Base-by-base conservation (phyloP, 2,113 vertebrate species). In the Pygoscelis adeliae region DNA sequence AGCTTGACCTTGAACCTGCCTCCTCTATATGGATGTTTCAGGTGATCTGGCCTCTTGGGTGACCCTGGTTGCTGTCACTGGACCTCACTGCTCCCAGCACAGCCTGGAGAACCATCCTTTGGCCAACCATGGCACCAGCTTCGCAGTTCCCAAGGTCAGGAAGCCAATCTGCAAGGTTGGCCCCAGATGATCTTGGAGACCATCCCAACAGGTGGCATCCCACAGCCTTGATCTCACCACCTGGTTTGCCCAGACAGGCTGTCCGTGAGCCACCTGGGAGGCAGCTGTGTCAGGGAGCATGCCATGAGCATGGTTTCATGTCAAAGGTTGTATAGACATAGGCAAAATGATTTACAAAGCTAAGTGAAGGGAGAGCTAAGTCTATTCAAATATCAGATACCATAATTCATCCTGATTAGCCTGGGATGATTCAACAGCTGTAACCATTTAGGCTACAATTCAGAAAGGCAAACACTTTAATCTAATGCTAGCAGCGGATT, bases 391-490 rank as follows among this genome's bases (percentile, higher is more conserved):
- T 95, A 93, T 77, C 90, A 93, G 63, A 89, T 96, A 82, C 92
- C 56, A 59, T 95, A 93, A 96, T 96, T 97, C 90, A 96, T 93
- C 80, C 73, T 92, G 96, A 95, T 97, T 97, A 95, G 69, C 18
- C 23, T 84, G 63, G 72, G 94, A 97, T 95, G 89, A 89, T 95
- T 94, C 92, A 97, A 97, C 95, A 97, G 95, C 97, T 97, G 97
- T 92, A 96, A 95, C 89, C 95, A 84, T 97, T 97, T 97, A 97
- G 63, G 86, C 88, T 95, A 74, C 77, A 90, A 92, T 94, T 96
- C 96, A 87, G 86, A 93, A 95, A 95, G 76, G 86, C 94, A 97
- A 93, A 95, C 95, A 86, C 80, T 94, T 97, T 92, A 94, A 96
- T 95, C 87, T 95, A 71, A 83, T 84, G 76, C 69, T 93, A 93